Conservation (phyloP, 2,113 vertebrate genomes). For the Micronycteris hirsuta region DNA sequence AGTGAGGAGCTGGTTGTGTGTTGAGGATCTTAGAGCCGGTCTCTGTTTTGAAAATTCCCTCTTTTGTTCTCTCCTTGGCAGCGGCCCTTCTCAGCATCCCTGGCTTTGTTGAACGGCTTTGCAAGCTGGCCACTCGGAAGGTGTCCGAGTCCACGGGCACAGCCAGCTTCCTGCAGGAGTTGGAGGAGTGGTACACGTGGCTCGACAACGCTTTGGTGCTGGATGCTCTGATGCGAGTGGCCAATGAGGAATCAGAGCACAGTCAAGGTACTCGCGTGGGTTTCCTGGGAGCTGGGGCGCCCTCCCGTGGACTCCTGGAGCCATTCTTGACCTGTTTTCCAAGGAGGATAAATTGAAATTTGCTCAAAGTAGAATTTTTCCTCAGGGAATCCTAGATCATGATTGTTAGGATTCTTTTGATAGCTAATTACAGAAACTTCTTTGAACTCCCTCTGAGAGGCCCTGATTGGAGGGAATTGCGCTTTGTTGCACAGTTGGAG, state of each 20-base stretch:
- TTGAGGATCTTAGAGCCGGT: background rate
- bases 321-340: background rate
- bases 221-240: conserved; percentile 97
- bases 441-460: background rate
- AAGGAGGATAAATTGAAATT: conserved; percentile 13
- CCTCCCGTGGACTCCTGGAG: background rate
- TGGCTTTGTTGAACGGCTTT: conserved; percentile 95
- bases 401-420: background rate
- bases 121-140: conserved; percentile 95
- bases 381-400: background rate
- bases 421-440: background rate
- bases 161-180: conserved; percentile 93
- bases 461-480: background rate
- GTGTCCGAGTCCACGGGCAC: conserved; percentile 94
- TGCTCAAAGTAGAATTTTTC: conserved; percentile 21
- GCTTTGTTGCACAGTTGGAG: background rate
- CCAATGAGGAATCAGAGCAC: conserved; percentile 94
- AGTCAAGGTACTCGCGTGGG: conserved; percentile 86
- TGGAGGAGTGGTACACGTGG: conserved; percentile 99
- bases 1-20: background rate
- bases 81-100: conserved; percentile 96
- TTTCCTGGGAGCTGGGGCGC: background rate
- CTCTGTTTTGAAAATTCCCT: conserved; percentile 2
- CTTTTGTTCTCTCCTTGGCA: conserved; percentile 66
- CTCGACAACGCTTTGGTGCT: conserved; percentile 95